Percentiles rank a stretch among this genome's conserved stretches.
Evolutionary conservation across 2,797 vertebrate genomes (phyloP).

Genomic region (Cygnus olor): DNA sequence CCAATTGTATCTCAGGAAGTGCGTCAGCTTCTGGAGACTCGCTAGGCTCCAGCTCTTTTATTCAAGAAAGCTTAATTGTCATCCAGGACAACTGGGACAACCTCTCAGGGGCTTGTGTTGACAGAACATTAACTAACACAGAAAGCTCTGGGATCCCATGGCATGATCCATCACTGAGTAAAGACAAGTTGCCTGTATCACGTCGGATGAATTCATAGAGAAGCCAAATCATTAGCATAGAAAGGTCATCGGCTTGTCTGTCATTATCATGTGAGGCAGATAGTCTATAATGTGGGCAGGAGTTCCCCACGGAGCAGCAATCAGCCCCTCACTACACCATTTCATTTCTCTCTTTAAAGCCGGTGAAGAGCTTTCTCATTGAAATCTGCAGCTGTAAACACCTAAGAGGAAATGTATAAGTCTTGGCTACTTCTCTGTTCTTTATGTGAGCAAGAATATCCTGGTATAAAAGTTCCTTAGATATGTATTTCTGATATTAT

Average conservation of each 20-base stretch:
- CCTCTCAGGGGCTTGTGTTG: constrained; percentile 66
- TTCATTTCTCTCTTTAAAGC: constrained; percentile 31
- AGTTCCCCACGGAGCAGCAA: constrained; percentile 35
- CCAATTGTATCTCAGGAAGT: background rate
- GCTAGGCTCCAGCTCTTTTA: background rate
- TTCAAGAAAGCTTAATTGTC: constrained; percentile 55
- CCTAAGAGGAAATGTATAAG: background rate
- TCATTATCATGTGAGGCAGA: constrained; percentile 46
- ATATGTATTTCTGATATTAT: background rate
- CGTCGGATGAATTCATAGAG: constrained; percentile 56
- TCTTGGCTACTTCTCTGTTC: background rate
- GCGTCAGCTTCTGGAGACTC: background rate
- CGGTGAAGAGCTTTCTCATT: background rate
- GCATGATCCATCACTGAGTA: constrained; percentile 63
- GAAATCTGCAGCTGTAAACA: constrained; percentile 25
- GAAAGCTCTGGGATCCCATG: constrained; percentile 64
- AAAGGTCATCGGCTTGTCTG: constrained; percentile 67
- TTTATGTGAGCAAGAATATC: background rate
- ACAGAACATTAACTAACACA: constrained; percentile 70
- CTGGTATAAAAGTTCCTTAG: background rate
- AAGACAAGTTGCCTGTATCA: constrained; percentile 56
- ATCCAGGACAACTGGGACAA: constrained; percentile 30
- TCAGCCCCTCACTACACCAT: constrained; percentile 22
- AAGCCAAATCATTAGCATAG: constrained; percentile 66
- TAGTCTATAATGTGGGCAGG: constrained; percentile 51